A percentile compares a stretch with the other conserved stretches of the same genome.
Conservation (phyloP, 1,140 invertebrate genomes). For the Trichonephila inaurata region DNA sequence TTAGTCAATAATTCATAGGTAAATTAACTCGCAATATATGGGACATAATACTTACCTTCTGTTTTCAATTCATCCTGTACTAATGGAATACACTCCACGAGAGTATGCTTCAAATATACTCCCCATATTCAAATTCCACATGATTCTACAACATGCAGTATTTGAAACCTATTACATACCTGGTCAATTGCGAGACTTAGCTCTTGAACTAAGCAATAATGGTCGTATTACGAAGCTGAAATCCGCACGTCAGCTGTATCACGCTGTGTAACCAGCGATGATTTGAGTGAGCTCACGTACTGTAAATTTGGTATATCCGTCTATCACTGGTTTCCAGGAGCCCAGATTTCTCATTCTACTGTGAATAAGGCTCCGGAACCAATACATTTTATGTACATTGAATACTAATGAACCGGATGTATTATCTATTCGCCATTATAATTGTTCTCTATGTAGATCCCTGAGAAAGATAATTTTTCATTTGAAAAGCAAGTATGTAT, state of each 20-base stretch:
- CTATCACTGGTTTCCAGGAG: neutral
- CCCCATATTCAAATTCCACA: neutral
- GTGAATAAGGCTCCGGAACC: neutral
- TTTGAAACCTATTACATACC: neutral
- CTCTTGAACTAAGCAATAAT: neutral
- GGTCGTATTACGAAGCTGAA: neutral
- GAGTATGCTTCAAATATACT: neutral
- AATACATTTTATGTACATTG: neutral
- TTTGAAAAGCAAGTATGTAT: too few relatives aligned
- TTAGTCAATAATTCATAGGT: too few relatives aligned
- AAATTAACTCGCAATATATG: too few relatives aligned
- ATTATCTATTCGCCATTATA: too few relatives aligned
- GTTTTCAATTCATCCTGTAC: too few relatives aligned
- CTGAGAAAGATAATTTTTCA: too few relatives aligned
- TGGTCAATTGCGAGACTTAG: neutral
- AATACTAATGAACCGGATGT: neutral
- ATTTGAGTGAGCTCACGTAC: neutral
- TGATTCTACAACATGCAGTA: neutral
- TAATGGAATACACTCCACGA: too few relatives aligned
- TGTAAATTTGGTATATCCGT: neutral
- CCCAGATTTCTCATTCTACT: neutral
- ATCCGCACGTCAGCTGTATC: neutral
- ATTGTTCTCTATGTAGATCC: too few relatives aligned
- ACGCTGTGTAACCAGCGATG: neutral
- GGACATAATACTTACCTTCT: too few relatives aligned